A percentile compares a stretch with the other conserved stretches of the same genome.
Evolutionary conservation across 2,797 vertebrate species (phyloP).

Genomic region (Artibeus lituratus): DNA sequence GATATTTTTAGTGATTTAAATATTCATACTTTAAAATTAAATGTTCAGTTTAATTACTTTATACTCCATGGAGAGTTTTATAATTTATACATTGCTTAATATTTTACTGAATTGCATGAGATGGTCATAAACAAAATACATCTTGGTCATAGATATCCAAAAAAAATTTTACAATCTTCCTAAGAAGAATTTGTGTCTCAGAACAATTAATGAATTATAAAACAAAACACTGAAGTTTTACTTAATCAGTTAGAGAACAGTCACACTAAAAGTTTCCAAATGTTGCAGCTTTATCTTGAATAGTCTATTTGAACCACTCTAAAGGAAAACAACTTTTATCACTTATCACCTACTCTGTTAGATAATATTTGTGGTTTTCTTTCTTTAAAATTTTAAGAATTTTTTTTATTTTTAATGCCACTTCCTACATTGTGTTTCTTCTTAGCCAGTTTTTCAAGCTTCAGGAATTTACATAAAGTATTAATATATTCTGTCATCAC

Average conservation of each 20-base stretch:
- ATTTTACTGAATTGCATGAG: neutral
- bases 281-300: neutral
- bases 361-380: neutral
- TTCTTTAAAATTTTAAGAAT: neutral
- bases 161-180: neutral
- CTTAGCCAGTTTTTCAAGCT: neutral
- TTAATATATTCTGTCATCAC: conserved; percentile 41
- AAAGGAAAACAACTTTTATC: neutral
- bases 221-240: neutral
- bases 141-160: neutral
- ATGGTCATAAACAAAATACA: neutral
- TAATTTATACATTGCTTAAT: neutral
- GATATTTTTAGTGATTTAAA: conserved; percentile 49
- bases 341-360: neutral
- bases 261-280: neutral
- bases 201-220: neutral
- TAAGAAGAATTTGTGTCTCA: neutral
- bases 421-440: neutral
- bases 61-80: neutral
- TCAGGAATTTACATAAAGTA: neutral
- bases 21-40: conserved; percentile 54
- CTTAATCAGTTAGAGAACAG: neutral
- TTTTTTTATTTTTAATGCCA: neutral
- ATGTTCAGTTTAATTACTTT: conserved; percentile 43
- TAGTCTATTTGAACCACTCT: neutral